These are phyloP conservation scores for Eristalinus sepulchralis DNA, from an alignment of 2,888 invertebrate genomes.

Conservation along the genomic window DNA sequence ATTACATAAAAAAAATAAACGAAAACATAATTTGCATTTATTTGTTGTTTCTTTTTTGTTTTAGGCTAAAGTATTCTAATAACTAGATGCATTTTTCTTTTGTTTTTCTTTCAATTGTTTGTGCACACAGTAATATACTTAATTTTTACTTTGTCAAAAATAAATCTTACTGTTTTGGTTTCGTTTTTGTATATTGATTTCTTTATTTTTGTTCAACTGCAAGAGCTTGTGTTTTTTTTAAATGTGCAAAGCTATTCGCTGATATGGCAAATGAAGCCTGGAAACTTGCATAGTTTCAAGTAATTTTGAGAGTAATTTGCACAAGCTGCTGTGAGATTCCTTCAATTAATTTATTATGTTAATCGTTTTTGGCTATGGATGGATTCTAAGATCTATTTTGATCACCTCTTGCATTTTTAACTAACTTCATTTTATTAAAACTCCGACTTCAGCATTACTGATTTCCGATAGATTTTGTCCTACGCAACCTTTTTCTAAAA, in stretches of 20 bases:
- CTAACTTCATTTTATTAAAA: too few species aligned
- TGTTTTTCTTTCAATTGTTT: not conserved
- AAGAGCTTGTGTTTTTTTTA: conserved; percentile 13
- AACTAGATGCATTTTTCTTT: conserved; percentile 17
- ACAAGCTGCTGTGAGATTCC: too few species aligned
- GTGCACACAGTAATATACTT: conserved; percentile 43
- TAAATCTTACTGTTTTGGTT: conserved; percentile 19
- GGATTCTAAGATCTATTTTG: too few species aligned
- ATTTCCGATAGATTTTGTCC: too few species aligned
- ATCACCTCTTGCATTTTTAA: too few species aligned
- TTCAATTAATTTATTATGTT: too few species aligned
- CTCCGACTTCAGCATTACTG: too few species aligned
- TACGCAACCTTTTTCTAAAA: too few species aligned
- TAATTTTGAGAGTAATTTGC: not conserved
- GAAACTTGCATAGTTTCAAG: not conserved
- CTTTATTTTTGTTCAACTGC: conserved; percentile 4
- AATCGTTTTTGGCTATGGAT: too few species aligned
- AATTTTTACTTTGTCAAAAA: conserved; percentile 34
- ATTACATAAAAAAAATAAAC: conserved; percentile 22
- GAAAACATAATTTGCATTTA: conserved; percentile 22
- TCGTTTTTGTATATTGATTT: not conserved
- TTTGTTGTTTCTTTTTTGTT: conserved; percentile 11
- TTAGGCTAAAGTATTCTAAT: not conserved
- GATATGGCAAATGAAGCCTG: not conserved
- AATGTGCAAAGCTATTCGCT: not conserved